Percentiles rank a stretch among this genome's conserved stretches.
Evolutionary conservation across 1,140 invertebrate species (phyloP).

Genomic region (Drosophila ogumai): DNA sequence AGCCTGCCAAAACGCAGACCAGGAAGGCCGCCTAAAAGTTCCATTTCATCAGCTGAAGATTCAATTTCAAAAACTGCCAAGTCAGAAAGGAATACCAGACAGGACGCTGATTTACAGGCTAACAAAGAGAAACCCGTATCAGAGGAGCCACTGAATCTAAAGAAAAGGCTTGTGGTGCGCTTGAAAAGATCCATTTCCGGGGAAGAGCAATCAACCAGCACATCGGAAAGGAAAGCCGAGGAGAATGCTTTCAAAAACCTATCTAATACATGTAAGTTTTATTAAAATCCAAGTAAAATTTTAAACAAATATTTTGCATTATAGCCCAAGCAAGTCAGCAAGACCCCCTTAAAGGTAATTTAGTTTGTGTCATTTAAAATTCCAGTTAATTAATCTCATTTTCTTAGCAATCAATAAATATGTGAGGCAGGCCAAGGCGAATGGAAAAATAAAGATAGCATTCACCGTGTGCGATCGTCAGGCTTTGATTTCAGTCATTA

Average conservation of each 20-base stretch:
- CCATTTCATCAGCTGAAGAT: background rate
- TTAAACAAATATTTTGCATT: background rate
- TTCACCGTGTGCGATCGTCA: conserved; percentile 52
- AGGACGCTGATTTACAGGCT: background rate
- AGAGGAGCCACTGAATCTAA: background rate
- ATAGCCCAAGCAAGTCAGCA: background rate
- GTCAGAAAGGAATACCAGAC: background rate
- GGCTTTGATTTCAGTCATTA: conserved; percentile 23
- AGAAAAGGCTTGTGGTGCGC: background rate
- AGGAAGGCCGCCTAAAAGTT: background rate
- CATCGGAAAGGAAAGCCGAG: background rate
- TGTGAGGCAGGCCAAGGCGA: conserved; percentile 33
- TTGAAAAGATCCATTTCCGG: background rate
- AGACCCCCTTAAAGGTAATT: conserved; percentile 33
- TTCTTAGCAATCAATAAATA: conserved; percentile 49
- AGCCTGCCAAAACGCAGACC: background rate
- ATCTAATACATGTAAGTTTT: background rate
- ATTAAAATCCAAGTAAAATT: background rate
- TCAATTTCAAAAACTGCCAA: too few species aligned
- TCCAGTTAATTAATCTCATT: background rate
- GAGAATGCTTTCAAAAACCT: background rate
- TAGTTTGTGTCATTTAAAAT: background rate
- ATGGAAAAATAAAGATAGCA: conserved; percentile 51
- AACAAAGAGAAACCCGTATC: background rate
- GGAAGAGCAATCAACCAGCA: background rate